A percentile compares a stretch with the other conserved stretches of the same genome.
These are phyloP conservation scores for Drosophila insularis DNA, from an alignment of 1,140 invertebrate species.

Conservation along the genomic window DNA sequence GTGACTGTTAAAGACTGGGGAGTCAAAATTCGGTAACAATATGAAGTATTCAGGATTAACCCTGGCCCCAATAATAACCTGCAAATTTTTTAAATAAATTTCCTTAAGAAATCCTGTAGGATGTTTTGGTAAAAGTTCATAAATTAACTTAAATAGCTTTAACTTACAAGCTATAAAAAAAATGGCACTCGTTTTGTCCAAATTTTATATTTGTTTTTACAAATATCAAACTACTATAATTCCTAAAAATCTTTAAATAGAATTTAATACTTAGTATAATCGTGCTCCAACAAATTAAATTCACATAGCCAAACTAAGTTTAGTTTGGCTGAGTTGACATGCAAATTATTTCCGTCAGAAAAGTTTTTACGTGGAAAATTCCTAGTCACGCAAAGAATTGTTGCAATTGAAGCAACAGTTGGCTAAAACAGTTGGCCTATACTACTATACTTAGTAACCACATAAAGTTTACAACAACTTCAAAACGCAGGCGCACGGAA, in stretches of 20 bases:
- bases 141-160: too few species aligned
- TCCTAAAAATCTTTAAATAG: background rate
- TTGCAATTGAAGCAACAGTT: constrained; percentile 64
- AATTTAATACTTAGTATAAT: background rate
- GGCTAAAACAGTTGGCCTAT: background rate
- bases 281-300: background rate
- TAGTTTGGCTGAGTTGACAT: constrained; percentile 9
- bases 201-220: too few species aligned
- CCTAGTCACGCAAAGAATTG: constrained; percentile 57
- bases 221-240: too few species aligned
- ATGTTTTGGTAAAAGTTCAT: too few species aligned
- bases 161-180: too few species aligned
- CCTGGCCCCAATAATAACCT: too few species aligned
- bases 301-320: background rate
- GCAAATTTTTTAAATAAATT: too few species aligned
- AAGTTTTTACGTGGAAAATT: background rate
- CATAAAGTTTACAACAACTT: constrained; percentile 18
- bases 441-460: background rate
- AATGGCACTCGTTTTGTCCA: too few species aligned
- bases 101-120: too few species aligned
- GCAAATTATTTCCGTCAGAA: constrained; percentile 32
- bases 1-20: too few species aligned
- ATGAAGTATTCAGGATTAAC: too few species aligned
- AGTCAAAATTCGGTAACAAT: too few species aligned
- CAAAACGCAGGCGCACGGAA: constrained; percentile 37